Evolutionary conservation across 2,113 vertebrate species (phyloP).

Genomic region (Alaudala cheleensis): DNA sequence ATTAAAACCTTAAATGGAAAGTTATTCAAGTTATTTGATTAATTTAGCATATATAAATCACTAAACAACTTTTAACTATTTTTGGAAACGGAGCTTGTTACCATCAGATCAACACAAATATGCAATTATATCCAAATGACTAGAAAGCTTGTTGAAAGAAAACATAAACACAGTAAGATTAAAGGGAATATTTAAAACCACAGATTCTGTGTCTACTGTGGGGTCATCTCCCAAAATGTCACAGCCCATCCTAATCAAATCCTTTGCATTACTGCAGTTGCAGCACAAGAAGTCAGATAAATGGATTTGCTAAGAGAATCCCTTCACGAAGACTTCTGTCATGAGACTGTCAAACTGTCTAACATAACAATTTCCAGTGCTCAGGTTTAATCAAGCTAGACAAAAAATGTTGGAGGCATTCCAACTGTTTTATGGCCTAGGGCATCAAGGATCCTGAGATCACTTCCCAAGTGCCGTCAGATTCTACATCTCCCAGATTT

Average conservation of each 20-base stretch:
- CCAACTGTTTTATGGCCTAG: not conserved
- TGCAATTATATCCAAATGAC: not conserved
- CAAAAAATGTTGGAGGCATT: not conserved
- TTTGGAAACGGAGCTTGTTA: not conserved
- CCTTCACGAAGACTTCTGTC: not conserved
- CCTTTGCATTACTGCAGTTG: not conserved
- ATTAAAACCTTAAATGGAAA: conserved; percentile 40
- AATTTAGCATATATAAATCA: not conserved
- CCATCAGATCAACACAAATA: not conserved
- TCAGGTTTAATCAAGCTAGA: conserved; percentile 22
- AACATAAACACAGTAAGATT: not conserved
- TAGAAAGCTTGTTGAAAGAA: not conserved
- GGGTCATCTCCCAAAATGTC: not conserved
- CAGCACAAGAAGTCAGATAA: not conserved
- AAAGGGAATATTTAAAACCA: not conserved
- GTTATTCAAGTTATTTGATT: conserved; percentile 19
- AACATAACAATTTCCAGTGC: not conserved
- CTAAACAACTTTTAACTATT: not conserved
- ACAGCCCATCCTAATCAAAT: not conserved
- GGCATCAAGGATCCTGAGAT: not conserved
- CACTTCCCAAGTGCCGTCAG: not conserved
- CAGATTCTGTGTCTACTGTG: not conserved
- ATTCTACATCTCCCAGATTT: not conserved
- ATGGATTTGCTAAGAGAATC: not conserved
- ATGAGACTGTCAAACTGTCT: not conserved